Evolutionary conservation across 2,797 vertebrate species (phyloP).

Genomic region (Novumbra hubbsi): DNA sequence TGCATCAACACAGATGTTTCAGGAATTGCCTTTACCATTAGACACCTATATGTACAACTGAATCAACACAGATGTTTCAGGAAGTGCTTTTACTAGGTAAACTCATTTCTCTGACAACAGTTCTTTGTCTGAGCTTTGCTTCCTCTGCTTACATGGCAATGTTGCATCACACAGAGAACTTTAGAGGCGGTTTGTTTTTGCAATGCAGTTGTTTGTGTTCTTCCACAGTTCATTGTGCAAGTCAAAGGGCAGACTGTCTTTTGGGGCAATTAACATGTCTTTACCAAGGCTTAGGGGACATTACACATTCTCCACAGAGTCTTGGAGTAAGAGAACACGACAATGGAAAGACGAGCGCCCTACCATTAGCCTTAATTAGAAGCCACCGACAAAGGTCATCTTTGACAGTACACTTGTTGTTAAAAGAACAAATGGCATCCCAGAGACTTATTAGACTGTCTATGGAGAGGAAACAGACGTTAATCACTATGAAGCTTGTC

Average conservation of each 20-base stretch:
- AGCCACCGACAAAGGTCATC: conserved; percentile 57
- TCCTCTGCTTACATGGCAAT: conserved; percentile 5
- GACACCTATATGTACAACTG: too few species aligned
- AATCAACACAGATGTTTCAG: too few species aligned
- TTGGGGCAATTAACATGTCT: conserved; percentile 34
- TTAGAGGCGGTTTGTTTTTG: conserved; percentile 10
- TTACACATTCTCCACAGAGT: conserved; percentile 53
- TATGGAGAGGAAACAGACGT: conserved; percentile 33
- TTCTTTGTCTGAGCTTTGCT: not conserved
- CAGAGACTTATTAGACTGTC: conserved; percentile 57
- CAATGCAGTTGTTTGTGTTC: conserved; percentile 13
- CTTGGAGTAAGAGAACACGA: conserved; percentile 21
- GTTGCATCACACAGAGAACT: conserved; percentile 13
- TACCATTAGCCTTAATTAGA: conserved; percentile 52
- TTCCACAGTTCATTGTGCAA: conserved; percentile 13
- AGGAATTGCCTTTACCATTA: too few species aligned
- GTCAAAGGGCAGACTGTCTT: not conserved
- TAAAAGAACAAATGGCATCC: conserved; percentile 33
- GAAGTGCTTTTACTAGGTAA: too few species aligned
- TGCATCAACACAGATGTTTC: too few species aligned
- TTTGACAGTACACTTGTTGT: conserved; percentile 35
- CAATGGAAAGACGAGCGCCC: not conserved
- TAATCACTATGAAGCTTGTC: conserved; percentile 21
- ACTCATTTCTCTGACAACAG: not conserved
- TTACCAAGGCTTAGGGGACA: conserved; percentile 51